Evolutionary conservation across 35 echinoderm and acorn worm species (phyloP), one percentile per base, ranked within the genome.

Genomic region (Lytechinus variegatus): DNA sequence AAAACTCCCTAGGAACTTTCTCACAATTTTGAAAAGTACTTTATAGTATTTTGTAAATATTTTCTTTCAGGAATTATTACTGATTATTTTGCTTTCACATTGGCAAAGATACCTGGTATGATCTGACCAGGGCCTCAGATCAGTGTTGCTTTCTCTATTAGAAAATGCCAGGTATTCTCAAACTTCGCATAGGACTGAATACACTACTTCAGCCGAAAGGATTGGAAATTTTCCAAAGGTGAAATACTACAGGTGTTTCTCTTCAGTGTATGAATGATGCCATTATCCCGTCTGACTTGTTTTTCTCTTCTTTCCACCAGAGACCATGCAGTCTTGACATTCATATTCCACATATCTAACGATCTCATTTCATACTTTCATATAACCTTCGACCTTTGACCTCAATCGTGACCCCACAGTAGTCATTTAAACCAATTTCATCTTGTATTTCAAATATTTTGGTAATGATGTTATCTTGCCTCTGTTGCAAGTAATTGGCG

Each of bases 301-400:
- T 90, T 52, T 90, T 90, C 88, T 90, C 88, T 54, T 90, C 29
- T 90, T 90, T 90, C 88, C 52, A 54, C 88, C 88, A 90, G 88
- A 54, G 52, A 54, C 52, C 27, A 52, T 89, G 52, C 29, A 2
- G 21, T 79, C 66, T 27, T 90, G 88, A 90, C 88, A 90, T 90
- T 90, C 88, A 90, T 90, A 90, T 44, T 54, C 52, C 29, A 54
- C 88, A 90, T 90, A 90, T 44, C 52, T 90, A 54, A 90, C n/a
- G 88, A 90, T 90, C 88, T 52, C 52, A 90, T 90, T 90, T 90
- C 88, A 52, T 54, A 10, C 28, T 90, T 27, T 90, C 88, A 44
- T 33, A 54, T 90, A 54, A 90, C 28, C 88, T 90, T 52, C 52
- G 16, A 90, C 88, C 88, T 54, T 44, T 33, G 29, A 52, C 88